Conservation (phyloP, 2,888 invertebrate species). For the Ophion ventricosus region DNA sequence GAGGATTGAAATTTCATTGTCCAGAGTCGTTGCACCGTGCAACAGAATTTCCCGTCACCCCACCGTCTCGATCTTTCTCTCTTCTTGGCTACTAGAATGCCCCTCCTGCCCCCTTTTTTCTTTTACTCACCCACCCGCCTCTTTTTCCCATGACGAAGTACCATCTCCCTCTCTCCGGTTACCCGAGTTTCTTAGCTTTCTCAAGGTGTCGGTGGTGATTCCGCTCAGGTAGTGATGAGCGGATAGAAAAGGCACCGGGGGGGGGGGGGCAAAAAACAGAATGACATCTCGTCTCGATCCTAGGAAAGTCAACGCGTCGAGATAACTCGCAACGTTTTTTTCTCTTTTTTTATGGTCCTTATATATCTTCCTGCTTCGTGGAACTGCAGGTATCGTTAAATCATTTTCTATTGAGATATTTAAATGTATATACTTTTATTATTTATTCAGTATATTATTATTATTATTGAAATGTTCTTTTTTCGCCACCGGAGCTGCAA, state of each 20-base stretch:
- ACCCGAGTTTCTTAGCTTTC: constrained; percentile 63
- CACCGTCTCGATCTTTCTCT: too few relatives aligned
- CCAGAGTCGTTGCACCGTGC: too few relatives aligned
- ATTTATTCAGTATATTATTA: too few relatives aligned
- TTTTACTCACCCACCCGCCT: background rate
- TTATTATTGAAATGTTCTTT: too few relatives aligned
- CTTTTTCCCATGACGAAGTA: background rate
- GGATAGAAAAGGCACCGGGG: background rate
- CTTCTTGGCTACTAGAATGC: too few relatives aligned
- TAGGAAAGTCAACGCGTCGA: constrained; percentile 58
- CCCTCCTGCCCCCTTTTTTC: background rate
- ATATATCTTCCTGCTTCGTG: background rate
- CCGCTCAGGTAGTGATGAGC: constrained; percentile 1
- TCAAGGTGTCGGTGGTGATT: constrained; percentile 27
- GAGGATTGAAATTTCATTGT: too few relatives aligned
- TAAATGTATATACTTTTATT: background rate
- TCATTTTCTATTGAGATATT: constrained; percentile 20
- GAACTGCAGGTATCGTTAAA: background rate
- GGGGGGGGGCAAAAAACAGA: background rate
- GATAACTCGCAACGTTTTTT: constrained; percentile 49
- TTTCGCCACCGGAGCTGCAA: too few relatives aligned
- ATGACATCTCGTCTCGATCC: background rate
- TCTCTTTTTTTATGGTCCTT: constrained; percentile 8
- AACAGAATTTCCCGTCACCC: too few relatives aligned
- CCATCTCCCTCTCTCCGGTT: constrained; percentile 41